These are phyloP conservation scores for Austrolebias charrua DNA, from an alignment of 2,797 vertebrate genomes.

Conservation along the genomic window DNA sequence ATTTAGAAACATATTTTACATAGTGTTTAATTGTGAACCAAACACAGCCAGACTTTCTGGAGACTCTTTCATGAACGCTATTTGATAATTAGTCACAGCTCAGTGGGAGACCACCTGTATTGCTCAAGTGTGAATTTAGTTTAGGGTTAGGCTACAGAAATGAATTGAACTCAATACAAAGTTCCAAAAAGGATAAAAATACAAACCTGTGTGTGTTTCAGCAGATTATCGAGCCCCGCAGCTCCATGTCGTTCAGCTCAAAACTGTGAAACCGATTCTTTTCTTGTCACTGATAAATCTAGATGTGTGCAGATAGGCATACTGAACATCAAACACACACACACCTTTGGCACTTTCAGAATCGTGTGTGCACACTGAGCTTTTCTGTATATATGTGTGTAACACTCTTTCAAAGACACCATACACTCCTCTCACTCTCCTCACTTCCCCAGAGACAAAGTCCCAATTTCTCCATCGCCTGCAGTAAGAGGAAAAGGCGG, in stretches of 20 bases:
- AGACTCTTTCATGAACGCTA: too few relatives aligned
- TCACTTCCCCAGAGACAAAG: conserved; percentile 71
- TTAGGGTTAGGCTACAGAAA: too few relatives aligned
- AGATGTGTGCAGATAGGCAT: conserved; percentile 71
- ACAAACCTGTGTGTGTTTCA: conserved; percentile 29
- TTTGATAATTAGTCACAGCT: too few relatives aligned
- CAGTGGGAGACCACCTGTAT: too few relatives aligned
- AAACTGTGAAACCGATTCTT: conserved; percentile 73
- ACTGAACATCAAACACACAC: conserved; percentile 63
- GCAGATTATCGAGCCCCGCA: conserved; percentile 71
- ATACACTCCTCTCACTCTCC: conserved; percentile 59
- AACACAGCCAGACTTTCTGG: too few relatives aligned
- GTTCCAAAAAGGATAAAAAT: too few relatives aligned
- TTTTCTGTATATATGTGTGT: conserved; percentile 58
- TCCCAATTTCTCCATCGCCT: conserved; percentile 71
- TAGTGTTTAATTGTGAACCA: too few relatives aligned
- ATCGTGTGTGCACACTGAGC: conserved; percentile 11
- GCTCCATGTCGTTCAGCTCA: conserved; percentile 66
- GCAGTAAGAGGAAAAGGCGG: conserved; percentile 56
- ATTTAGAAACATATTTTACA: too few relatives aligned
- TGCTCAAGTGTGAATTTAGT: too few relatives aligned
- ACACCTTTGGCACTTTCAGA: conserved; percentile 21
- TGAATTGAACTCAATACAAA: too few relatives aligned
- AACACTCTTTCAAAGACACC: conserved; percentile 65
- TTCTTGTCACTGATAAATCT: conserved; percentile 73